These are phyloP conservation scores for Elmis aenea DNA, from an alignment of 2,888 invertebrate species.

Conservation along the genomic window DNA sequence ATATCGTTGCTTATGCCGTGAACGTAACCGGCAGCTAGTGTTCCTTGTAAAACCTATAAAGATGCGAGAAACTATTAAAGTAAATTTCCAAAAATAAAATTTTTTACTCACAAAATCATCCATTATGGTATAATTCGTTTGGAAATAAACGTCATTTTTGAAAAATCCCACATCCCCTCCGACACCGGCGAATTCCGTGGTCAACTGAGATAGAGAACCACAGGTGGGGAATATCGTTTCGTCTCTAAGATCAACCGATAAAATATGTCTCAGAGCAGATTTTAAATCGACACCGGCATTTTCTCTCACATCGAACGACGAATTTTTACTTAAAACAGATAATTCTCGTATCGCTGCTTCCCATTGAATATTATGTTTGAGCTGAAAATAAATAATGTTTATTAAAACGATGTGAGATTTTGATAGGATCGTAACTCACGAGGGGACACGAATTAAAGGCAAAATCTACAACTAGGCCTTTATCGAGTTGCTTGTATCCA, in stretches of 20 bases:
- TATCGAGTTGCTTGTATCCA: conserved; percentile 73
- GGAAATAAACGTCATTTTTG: conserved; percentile 72
- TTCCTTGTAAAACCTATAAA: conserved; percentile 64
- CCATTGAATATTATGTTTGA: conserved; percentile 83
- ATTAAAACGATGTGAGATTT: too few relatives aligned
- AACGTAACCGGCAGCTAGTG: conserved; percentile 65
- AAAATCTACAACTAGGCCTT: conserved; percentile 73
- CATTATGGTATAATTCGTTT: conserved; percentile 54
- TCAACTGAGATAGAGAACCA: conserved; percentile 67
- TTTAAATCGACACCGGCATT: conserved; percentile 87
- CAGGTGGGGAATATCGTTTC: conserved; percentile 71
- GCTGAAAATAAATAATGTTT: conserved; percentile 43
- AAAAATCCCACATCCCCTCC: conserved; percentile 91
- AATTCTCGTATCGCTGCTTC: conserved; percentile 82
- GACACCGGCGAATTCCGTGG: conserved; percentile 80
- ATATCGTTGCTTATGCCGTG: conserved; percentile 57
- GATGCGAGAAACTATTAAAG: too few relatives aligned
- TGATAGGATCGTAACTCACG: too few relatives aligned
- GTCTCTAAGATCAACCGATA: conserved; percentile 75
- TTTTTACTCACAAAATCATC: conserved; percentile 30
- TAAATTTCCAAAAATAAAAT: too few relatives aligned
- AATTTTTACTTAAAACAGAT: conserved; percentile 63
- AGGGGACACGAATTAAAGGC: conserved; percentile 61
- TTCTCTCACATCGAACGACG: conserved; percentile 82
- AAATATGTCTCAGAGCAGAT: conserved; percentile 76